Evolutionary conservation across 2,797 vertebrate species (phyloP), one percentile per base, ranked within the genome.

Genomic region (Halcyon badia): DNA sequence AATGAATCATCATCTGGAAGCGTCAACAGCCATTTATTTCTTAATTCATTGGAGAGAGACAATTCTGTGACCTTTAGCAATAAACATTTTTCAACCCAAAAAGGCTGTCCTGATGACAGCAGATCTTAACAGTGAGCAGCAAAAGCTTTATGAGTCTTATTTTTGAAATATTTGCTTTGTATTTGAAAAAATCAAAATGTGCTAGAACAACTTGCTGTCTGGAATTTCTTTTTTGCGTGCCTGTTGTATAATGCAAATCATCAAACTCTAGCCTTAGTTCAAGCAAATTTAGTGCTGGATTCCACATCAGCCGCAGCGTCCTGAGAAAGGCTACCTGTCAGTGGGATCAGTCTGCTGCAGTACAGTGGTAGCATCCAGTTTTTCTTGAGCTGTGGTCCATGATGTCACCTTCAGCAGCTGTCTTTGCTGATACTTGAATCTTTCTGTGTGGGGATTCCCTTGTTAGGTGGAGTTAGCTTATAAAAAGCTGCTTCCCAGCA

Each of bases 51-150:
- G n/a, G 66, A 81, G 58, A 76, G 49, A 94, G 69, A 95, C 46
- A 71, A 65, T 92, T 90, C 69, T 89, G 60, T 94, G 70, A 93
- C 92, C 87, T 97, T 97, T 95, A 91, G 88, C 78, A 95, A 93
- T 71, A 95, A 92, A 41, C 78, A 58, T 64, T 86, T 97, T 90
- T 94, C 72, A 72, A 64, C 69, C 77, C 78, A 82, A 96, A 95
- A 87, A 84, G 58, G 57, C 54, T 72, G 62, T 90, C 64, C 58
- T 7, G 80, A 52, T 95, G 93, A 51, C 83, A 97, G 70, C 60
- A 83, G 41, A 68, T 87, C 84, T 78, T 84, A 91, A 37, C 58
- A 85, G 66, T 10, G 1, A 79, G 20, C 68, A 94, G 75, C 61
- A 73, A 87, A 90, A 79, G 69, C 84, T 90, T 88, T 87, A 52